phyloP scores from a whole-genome alignment of 2,113 vertebrate genomes.

The Anser brachyrhynchus region DNA sequence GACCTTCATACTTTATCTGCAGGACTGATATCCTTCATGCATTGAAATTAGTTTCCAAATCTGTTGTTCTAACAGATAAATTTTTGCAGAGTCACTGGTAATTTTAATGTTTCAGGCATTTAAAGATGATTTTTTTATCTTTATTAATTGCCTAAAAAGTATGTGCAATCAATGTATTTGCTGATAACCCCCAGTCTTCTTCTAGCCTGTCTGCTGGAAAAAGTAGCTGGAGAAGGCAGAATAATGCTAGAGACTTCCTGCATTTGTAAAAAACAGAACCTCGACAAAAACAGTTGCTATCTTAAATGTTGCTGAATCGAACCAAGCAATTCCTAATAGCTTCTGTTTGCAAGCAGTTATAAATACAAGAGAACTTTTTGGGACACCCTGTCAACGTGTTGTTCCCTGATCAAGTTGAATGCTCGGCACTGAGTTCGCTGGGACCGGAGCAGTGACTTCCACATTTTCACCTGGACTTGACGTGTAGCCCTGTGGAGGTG shows the following conservation, averaged over 20 bases:
- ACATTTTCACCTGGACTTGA: neutral
- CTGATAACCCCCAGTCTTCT: neutral
- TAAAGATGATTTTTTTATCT: neutral
- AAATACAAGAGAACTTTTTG: neutral
- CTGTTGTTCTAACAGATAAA: neutral
- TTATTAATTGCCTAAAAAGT: neutral
- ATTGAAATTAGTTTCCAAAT: neutral
- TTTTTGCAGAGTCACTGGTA: neutral
- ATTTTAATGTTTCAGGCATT: neutral
- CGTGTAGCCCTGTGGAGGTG: neutral
- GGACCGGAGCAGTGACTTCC: neutral
- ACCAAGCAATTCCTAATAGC: neutral
- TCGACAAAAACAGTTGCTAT: accelerated
- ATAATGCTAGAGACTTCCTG: neutral
- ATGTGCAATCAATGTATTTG: neutral
- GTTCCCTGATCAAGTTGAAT: neutral
- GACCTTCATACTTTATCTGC: neutral
- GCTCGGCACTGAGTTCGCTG: neutral
- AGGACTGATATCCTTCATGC: neutral
- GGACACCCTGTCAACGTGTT: neutral
- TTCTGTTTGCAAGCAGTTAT: neutral
- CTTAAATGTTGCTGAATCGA: neutral
- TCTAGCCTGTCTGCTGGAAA: neutral
- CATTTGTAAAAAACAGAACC: neutral
- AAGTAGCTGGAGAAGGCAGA: neutral